A percentile compares a stretch with the other conserved stretches of the same genome.
phyloP scores from a whole-genome alignment of 2,888 invertebrate genomes.

The Lordiphosa fenestrarum region DNA sequence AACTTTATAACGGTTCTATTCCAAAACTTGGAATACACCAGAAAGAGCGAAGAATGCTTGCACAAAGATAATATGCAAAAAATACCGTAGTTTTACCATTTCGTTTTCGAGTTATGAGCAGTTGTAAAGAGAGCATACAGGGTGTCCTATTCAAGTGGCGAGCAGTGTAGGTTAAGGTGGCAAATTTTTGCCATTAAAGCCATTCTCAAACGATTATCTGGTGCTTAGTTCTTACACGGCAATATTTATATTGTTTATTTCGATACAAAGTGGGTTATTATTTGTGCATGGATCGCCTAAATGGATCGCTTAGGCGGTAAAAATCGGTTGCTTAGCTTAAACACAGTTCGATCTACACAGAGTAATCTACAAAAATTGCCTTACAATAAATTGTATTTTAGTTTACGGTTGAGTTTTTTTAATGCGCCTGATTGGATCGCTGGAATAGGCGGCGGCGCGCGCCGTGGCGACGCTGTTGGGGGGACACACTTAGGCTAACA shows the following conservation, averaged over 20 bases:
- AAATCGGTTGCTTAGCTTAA: conserved; percentile 23
- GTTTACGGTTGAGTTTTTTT: conserved; percentile 24
- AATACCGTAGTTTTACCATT: no score
- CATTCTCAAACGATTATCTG: no score
- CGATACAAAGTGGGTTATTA: conserved; percentile 20
- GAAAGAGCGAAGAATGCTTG: no score
- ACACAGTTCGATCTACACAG: conserved; percentile 26
- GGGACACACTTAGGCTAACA: not conserved
- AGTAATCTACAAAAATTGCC: conserved; percentile 16
- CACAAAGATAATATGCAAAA: no score
- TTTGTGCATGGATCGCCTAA: conserved; percentile 14
- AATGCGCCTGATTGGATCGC: not conserved
- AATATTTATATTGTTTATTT: conserved; percentile 28
- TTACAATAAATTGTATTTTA: conserved; percentile 48
- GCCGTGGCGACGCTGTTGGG: not conserved
- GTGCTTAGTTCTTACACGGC: not conserved
- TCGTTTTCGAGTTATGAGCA: no score
- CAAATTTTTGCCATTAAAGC: no score
- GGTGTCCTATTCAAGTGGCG: no score
- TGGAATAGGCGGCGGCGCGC: not conserved
- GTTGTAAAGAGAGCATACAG: no score
- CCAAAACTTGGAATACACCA: no score
- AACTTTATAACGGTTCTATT: no score
- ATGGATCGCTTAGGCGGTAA: conserved; percentile 14
- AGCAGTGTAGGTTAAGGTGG: no score